Evolutionary conservation across 2,888 invertebrate species (phyloP), one percentile per base, ranked within the genome.

Genomic region (Mayetiola destructor): DNA sequence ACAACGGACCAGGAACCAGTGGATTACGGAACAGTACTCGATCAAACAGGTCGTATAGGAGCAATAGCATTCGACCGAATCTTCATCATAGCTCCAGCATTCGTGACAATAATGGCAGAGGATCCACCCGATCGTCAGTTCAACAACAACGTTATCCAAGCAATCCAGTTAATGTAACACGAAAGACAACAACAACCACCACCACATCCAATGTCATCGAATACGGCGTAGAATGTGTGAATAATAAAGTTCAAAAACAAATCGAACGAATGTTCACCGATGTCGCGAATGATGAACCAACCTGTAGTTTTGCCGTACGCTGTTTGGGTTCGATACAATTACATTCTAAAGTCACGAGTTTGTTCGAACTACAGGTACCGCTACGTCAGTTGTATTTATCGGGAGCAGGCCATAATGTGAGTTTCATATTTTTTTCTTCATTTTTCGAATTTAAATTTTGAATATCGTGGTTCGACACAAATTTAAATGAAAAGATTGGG

Each of bases 221-320:
- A 42, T 37, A 56, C n/a, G 42, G 39, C 32, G 56, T 56, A 14
- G 30, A 56, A 56, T 65, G 69, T 56, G 76, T 78, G 35, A 80
- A 78, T 64, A 87, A 87, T 65, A 82, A 82, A 57, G 88, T 90
- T 2, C 90, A 91, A 69, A 88, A 86, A 16, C 81, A 85, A 64
- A 90, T 91, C 70, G 89, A 90, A 68, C 82, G 84, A 64, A 85
- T 90, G 81, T 90, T 90, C 67, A 80, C 80, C 23, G 85, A 85
- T 60, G 80, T 85, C 65, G 80, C 84, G 3, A 78, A 78, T 57
- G 76, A 80, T 60, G 78, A 80, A 1, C 76, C 79, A 9, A 73
- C 76, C 37, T 80, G 80, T 63, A 71, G 77, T 52, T 84, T 84
- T 64, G 78, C 79, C 62, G 88, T 91, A 1, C 85, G 86, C 64